Percentiles rank a stretch among this genome's conserved stretches.
Evolutionary conservation across 2,113 vertebrate genomes (phyloP).

Genomic region (Hyla sarda): DNA sequence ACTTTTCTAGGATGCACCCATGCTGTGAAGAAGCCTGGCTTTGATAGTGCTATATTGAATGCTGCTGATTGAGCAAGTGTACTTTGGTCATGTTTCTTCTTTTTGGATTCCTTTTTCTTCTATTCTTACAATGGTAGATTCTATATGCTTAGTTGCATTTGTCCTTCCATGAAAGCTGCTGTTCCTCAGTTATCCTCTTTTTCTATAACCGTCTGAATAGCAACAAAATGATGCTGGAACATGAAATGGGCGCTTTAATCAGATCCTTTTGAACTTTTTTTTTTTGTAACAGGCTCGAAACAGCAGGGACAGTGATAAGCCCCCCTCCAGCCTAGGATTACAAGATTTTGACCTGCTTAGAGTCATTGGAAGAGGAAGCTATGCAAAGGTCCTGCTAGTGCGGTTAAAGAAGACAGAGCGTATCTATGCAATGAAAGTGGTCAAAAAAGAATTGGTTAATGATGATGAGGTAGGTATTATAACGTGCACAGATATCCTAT

Average conservation of each 20-base stretch:
- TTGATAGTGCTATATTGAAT: conserved; percentile 8
- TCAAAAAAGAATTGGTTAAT: conserved; percentile 98
- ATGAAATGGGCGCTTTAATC: conserved; percentile 16
- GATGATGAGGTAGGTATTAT: conserved; percentile 89
- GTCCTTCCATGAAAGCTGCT: conserved; percentile 29
- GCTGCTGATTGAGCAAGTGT: background rate
- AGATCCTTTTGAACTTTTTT: conserved; percentile 1
- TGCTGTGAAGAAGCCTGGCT: background rate
- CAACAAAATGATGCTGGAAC: conserved; percentile 26
- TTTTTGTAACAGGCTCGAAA: conserved; percentile 81
- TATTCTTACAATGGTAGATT: conserved; percentile 1
- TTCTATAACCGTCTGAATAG: conserved; percentile 16
- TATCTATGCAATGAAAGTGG: conserved; percentile 99
- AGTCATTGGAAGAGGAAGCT: conserved; percentile 97
- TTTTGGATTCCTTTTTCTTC: conserved; percentile 9
- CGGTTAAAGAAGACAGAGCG: conserved; percentile 95
- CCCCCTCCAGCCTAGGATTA: conserved; percentile 90
- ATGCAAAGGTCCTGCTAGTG: conserved; percentile 95
- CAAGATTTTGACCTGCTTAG: conserved; percentile 94
- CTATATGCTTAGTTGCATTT: background rate
- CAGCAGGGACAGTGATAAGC: conserved; percentile 91
- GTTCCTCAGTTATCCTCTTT: background rate
- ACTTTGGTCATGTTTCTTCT: background rate
- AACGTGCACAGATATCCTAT: background rate
- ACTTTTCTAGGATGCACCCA: background rate